phyloP scores from a whole-genome alignment of 2,113 vertebrate species.

The Pelodiscus sinensis region DNA sequence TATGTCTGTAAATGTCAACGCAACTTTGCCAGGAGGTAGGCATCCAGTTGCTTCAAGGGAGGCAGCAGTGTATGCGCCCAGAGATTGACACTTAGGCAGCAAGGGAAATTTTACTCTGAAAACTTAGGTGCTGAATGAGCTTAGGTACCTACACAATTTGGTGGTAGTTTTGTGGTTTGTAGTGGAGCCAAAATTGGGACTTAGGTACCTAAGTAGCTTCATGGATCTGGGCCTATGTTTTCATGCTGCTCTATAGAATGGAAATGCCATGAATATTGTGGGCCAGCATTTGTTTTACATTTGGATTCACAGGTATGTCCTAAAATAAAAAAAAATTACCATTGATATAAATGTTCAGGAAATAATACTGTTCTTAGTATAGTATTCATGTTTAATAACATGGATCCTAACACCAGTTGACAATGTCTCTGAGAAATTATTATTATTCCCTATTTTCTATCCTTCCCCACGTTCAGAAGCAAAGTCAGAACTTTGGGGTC shows the following conservation, averaged over 20 bases:
- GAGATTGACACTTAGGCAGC: background rate
- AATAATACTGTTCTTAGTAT: background rate
- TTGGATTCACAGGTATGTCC: background rate
- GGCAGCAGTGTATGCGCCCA: background rate
- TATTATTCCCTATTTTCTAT: background rate
- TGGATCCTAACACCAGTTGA: background rate
- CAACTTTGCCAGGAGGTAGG: background rate
- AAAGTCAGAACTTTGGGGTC: background rate
- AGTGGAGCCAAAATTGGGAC: background rate
- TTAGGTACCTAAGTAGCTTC: background rate
- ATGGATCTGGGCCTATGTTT: background rate
- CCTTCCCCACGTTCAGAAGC: background rate
- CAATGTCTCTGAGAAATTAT: background rate
- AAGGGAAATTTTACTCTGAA: background rate
- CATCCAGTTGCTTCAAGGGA: background rate
- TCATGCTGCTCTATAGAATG: background rate
- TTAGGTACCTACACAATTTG: background rate
- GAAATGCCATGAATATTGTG: background rate
- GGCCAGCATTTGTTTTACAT: background rate
- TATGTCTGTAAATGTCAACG: background rate
- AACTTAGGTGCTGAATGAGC: background rate
- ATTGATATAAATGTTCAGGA: background rate
- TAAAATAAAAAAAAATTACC: background rate
- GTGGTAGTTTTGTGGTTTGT: background rate
- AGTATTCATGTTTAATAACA: background rate